These are phyloP conservation scores for Amphilophus citrinellus DNA, from an alignment of 2,113 vertebrate species.

Conservation along the genomic window DNA sequence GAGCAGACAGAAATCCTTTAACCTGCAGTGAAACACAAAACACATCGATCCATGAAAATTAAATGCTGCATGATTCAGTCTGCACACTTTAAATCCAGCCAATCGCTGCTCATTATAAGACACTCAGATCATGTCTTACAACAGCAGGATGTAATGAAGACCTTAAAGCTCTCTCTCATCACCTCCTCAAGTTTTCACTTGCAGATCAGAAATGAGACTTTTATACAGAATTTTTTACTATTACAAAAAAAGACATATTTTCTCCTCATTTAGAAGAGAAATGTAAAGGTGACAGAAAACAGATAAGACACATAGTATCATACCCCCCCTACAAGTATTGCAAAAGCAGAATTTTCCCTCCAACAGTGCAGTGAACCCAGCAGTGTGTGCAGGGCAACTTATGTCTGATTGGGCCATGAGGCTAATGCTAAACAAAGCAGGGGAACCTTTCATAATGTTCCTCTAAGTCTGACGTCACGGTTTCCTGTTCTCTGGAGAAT, in stretches of 20 bases:
- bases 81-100: too few species aligned
- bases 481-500: too few species aligned
- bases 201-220: neutral
- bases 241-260: too few species aligned
- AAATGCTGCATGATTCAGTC: neutral
- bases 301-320: neutral
- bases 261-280: neutral
- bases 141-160: neutral
- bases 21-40: neutral
- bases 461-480: neutral
- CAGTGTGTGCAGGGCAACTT: neutral
- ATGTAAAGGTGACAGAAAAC: neutral
- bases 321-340: rapidly evolving
- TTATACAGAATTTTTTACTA: neutral
- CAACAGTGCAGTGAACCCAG: neutral
- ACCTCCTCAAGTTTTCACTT: neutral
- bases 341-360: neutral
- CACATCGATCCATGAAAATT: neutral
- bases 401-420: neutral
- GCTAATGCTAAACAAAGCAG: neutral
- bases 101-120: neutral
- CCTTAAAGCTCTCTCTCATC: neutral
- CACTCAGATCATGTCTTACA: neutral
- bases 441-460: neutral
- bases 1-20: rapidly evolving